A percentile compares a stretch with the other conserved stretches of the same genome.
Evolutionary conservation across 1,140 invertebrate genomes (phyloP).

Genomic region (Leucophenga varia): DNA sequence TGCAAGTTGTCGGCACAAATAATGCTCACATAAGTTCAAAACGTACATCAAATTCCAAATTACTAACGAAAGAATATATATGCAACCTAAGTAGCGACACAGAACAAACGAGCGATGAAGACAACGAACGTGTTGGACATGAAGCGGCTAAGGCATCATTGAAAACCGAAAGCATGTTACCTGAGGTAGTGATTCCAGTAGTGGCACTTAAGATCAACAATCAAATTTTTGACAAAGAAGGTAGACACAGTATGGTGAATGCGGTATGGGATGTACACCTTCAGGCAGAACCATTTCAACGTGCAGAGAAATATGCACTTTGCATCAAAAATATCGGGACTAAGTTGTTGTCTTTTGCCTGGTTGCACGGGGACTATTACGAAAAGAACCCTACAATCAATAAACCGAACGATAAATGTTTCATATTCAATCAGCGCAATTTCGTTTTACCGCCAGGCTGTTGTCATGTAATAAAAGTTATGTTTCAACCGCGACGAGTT

Average conservation of each 20-base stretch:
- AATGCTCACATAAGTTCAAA: too few species aligned
- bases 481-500: conserved; percentile 25
- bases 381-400: conserved; percentile 15
- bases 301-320: conserved; percentile 18
- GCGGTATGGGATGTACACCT: conserved; percentile 18
- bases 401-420: neutral
- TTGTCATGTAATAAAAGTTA: conserved; percentile 8
- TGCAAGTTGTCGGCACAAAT: conserved; percentile 32
- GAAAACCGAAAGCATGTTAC: neutral
- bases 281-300: conserved; percentile 30
- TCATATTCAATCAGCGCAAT: conserved; percentile 14
- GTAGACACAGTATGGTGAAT: neutral
- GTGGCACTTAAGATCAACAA: conserved; percentile 11
- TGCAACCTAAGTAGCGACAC: conserved; percentile 15
- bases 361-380: conserved; percentile 6
- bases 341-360: conserved; percentile 24
- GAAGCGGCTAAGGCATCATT: neutral
- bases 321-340: conserved; percentile 36
- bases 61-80: too few species aligned
- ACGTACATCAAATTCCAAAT: too few species aligned
- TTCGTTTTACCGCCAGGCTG: conserved; percentile 31
- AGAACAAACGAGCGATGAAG: neutral
- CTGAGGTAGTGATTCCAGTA: neutral
- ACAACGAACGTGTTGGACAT: too few species aligned
- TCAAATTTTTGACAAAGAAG: conserved; percentile 3